phyloP scores from a whole-genome alignment of 2,113 vertebrate species.

The Forbesichthys agassizii region DNA sequence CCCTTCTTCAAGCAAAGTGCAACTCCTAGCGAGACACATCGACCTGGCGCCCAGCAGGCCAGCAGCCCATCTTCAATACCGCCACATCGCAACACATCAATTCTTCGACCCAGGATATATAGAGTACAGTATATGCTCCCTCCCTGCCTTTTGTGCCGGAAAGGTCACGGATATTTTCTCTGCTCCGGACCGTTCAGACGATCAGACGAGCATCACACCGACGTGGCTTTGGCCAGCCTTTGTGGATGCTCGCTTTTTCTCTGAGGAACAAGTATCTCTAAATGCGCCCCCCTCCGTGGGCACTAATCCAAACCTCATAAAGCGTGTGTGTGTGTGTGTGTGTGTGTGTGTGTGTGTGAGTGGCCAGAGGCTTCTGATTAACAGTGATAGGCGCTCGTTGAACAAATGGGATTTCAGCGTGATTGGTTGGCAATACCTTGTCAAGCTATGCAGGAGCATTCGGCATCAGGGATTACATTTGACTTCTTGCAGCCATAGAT shows the following conservation, averaged over 20 bases:
- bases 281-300: neutral
- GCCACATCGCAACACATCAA: slow-evolving; percentile 54
- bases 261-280: too few species aligned
- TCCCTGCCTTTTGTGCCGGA: slow-evolving; percentile 47
- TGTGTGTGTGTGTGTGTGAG: slow-evolving; percentile 2
- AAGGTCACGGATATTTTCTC: slow-evolving; percentile 57
- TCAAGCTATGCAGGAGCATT: too few species aligned
- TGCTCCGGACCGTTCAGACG: slow-evolving; percentile 28
- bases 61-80: slow-evolving; percentile 53
- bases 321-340: neutral
- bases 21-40: slow-evolving; percentile 56
- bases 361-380: slow-evolving; percentile 21
- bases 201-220: slow-evolving; percentile 32
- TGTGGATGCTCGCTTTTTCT: neutral
- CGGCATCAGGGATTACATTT: too few species aligned
- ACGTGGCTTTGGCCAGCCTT: slow-evolving; percentile 1
- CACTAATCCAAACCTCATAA: slow-evolving; percentile 6
- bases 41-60: slow-evolving; percentile 54
- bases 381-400: slow-evolving; percentile 29
- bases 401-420: slow-evolving; percentile 1
- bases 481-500: too few species aligned
- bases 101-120: slow-evolving; percentile 40
- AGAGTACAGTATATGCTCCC: neutral
- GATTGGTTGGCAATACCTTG: neutral
- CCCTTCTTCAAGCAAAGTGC: slow-evolving; percentile 32